Conservation (phyloP, 2,113 vertebrate species). For the Hystrix cristata region DNA sequence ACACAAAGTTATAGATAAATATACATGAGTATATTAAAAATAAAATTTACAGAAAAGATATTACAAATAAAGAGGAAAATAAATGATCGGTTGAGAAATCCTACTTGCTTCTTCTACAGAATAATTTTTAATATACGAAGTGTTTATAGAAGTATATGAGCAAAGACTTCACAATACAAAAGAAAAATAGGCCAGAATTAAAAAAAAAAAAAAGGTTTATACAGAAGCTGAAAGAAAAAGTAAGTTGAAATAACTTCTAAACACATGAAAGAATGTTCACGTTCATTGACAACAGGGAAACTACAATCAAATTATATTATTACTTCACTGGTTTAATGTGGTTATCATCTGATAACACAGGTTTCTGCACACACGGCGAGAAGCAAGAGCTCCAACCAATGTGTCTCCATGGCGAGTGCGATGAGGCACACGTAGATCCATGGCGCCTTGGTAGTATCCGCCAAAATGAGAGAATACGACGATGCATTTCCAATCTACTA, state of each 20-base stretch:
- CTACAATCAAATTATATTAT: neutral
- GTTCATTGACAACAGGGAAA: neutral
- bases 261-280: neutral
- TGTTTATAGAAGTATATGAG: neutral
- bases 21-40: neutral
- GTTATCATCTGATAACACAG: neutral
- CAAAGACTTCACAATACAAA: neutral
- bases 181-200: neutral
- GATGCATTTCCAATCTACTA: neutral
- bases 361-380: neutral
- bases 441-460: neutral
- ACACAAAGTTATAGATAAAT: neutral
- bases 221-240: neutral
- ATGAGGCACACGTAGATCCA: neutral
- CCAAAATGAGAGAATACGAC: neutral
- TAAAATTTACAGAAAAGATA: neutral
- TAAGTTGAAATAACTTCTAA: neutral
- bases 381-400: neutral
- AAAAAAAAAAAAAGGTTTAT: neutral
- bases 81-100: neutral
- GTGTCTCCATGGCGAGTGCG: neutral
- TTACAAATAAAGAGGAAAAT: neutral
- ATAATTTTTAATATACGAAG: neutral
- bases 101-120: neutral
- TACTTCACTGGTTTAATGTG: neutral